phyloP scores from a whole-genome alignment of 2,888 invertebrate species.

The Drosophila meridionalis region DNA sequence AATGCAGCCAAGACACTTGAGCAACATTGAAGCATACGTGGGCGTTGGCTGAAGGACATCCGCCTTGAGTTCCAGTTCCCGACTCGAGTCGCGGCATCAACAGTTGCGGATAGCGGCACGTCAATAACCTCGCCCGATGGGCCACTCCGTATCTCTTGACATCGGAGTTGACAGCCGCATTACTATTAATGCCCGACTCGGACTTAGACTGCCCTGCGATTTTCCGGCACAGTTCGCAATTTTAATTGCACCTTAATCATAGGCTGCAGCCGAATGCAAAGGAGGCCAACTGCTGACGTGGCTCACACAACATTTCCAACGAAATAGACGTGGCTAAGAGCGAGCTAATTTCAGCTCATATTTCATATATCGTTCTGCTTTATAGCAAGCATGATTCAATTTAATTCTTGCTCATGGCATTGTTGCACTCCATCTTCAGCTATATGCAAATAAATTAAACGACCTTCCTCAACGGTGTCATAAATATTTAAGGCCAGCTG shows the following conservation, averaged over 20 bases:
- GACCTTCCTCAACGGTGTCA: background rate
- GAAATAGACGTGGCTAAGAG: background rate
- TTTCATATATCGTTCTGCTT: no score
- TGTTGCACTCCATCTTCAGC: background rate
- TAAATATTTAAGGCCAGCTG: background rate
- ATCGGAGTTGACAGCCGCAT: conserved; percentile 48
- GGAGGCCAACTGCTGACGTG: conserved; percentile 46
- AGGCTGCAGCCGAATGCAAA: conserved; percentile 33
- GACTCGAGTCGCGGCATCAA: conserved; percentile 10
- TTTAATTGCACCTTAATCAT: conserved; percentile 63
- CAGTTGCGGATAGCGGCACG: conserved; percentile 32
- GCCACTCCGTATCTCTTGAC: conserved; percentile 31
- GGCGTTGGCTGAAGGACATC: conserved; percentile 9
- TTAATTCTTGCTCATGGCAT: background rate
- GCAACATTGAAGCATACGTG: conserved; percentile 12
- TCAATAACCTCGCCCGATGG: conserved; percentile 64
- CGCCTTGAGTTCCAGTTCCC: conserved; percentile 7
- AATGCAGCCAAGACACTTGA: conserved; percentile 58
- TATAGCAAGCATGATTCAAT: background rate
- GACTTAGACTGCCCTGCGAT: conserved; percentile 51
- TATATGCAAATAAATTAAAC: background rate
- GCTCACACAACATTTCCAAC: conserved; percentile 29
- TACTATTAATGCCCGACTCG: conserved; percentile 58
- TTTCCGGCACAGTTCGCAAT: conserved; percentile 62
- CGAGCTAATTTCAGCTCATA: background rate